Percentiles rank a stretch among this genome's conserved stretches.
phyloP scores from a whole-genome alignment of 2,888 invertebrate genomes.

The Platypus cylindrus region DNA sequence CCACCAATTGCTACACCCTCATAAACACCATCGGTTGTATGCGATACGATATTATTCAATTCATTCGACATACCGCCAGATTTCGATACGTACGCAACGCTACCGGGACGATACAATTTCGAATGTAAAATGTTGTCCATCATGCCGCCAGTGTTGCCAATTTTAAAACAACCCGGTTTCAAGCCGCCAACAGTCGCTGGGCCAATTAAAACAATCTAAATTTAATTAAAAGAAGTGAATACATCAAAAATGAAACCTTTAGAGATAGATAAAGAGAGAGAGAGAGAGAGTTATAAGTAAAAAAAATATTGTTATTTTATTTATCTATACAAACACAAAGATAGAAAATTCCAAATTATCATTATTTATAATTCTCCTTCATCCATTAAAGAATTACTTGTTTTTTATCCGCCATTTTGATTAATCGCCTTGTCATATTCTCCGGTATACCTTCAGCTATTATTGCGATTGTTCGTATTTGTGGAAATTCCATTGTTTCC shows the following conservation, averaged over 20 bases:
- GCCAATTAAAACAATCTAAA: constrained; percentile 36
- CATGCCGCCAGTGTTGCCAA: constrained; percentile 99
- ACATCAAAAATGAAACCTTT: not conserved
- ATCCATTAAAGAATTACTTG: too few relatives aligned
- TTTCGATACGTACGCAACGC: constrained; percentile 95
- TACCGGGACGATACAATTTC: constrained; percentile 90
- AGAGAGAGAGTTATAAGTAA: too few relatives aligned
- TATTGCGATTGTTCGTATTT: constrained; percentile 92
- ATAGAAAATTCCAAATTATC: too few relatives aligned
- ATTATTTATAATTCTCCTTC: too few relatives aligned
- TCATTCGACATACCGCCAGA: constrained; percentile 99
- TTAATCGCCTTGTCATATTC: constrained; percentile 91
- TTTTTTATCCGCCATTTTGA: constrained; percentile 70
- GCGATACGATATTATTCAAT: constrained; percentile 92
- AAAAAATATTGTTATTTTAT: too few relatives aligned
- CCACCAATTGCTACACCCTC: constrained; percentile 98
- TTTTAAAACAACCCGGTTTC: constrained; percentile 98
- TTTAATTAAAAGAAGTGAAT: not conserved
- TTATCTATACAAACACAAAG: too few relatives aligned
- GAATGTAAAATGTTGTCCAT: constrained; percentile 97
- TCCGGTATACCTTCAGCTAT: constrained; percentile 99
- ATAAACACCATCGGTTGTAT: constrained; percentile 91
- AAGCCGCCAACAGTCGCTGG: constrained; percentile 93
- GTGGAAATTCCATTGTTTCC: constrained; percentile 87
- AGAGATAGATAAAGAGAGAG: not conserved